Conservation (phyloP, 2,797 vertebrate species). For the Pseudochirops cupreus region DNA sequence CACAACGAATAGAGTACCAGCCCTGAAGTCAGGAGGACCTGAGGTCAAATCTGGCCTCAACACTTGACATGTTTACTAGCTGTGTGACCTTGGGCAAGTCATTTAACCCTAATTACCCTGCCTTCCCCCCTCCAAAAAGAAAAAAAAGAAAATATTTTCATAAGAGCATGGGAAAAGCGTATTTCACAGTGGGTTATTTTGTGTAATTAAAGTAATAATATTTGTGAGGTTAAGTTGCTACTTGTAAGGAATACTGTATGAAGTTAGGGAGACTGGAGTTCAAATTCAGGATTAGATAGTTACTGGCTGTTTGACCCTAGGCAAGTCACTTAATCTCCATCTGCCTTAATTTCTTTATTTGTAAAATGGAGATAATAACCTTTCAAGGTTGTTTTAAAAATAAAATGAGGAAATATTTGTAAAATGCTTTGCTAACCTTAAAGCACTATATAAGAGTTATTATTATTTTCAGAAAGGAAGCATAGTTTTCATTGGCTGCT, state of each 20-base stretch:
- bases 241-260: background rate
- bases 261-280: background rate
- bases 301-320: background rate
- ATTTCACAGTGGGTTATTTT: conserved; percentile 31
- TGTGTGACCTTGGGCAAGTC: too few relatives aligned
- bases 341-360: background rate
- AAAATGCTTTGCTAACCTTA: background rate
- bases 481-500: conserved; percentile 4
- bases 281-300: background rate
- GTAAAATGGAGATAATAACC: background rate
- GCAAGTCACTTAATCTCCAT: background rate
- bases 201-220: conserved; percentile 31
- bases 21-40: too few relatives aligned
- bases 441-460: background rate
- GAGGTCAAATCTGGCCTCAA: too few relatives aligned
- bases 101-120: too few relatives aligned
- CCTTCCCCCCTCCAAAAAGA: too few relatives aligned
- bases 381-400: background rate
- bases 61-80: too few relatives aligned
- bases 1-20: too few relatives aligned
- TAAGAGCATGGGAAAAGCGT: background rate
- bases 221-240: background rate
- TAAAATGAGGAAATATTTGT: background rate
- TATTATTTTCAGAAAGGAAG: background rate
- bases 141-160: background rate